Evolutionary conservation across 1,140 invertebrate genomes (phyloP), one percentile per base, ranked within the genome.

Genomic region (Paralvinella palmiformis): DNA sequence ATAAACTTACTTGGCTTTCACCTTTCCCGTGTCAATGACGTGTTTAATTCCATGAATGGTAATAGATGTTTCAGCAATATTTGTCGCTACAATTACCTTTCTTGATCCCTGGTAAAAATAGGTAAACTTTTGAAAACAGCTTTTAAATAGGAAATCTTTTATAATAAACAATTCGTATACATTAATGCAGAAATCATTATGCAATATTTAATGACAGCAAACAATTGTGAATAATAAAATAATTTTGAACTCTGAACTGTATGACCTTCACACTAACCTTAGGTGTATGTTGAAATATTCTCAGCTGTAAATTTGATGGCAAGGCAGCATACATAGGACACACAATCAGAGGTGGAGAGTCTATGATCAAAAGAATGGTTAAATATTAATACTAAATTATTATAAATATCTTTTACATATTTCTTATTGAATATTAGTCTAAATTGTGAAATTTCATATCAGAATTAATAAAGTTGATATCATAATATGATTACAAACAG

Each of bases 61-160:
- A 1, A 99, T 69, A 15, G 79, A 81, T 3, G 80, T 81, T 63
- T 82, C 96, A 3, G 96, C 96, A 65, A 99, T 92, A 79, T 99
- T 99, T 27, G 96, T 99, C n/a, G 93, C 87, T 55, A 98, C 81
- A 67, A 99, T 88, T 17, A 99, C 87, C 83, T 97, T 97, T 37
- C 96, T 70, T 17, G 65, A 56, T 7, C 75, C 75, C 76, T 79
- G 57, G 22, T 10, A 10, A n/a, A 17, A 53, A 22, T 22, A 41
- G n/a, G 37, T 41, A 41, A 41, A 41, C 10, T n/a, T n/a, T n/a
- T n/a, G n/a, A n/a, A n/a, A n/a, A n/a, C n/a, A n/a, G n/a, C n/a
- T n/a, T n/a, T n/a, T n/a, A n/a, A n/a, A n/a, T n/a, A n/a, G n/a
- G n/a, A n/a, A n/a, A n/a, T n/a, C n/a, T n/a, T n/a, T n/a, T n/a